Conservation (phyloP, 2,888 invertebrate genomes). For the Nemotelus nigrinus region DNA sequence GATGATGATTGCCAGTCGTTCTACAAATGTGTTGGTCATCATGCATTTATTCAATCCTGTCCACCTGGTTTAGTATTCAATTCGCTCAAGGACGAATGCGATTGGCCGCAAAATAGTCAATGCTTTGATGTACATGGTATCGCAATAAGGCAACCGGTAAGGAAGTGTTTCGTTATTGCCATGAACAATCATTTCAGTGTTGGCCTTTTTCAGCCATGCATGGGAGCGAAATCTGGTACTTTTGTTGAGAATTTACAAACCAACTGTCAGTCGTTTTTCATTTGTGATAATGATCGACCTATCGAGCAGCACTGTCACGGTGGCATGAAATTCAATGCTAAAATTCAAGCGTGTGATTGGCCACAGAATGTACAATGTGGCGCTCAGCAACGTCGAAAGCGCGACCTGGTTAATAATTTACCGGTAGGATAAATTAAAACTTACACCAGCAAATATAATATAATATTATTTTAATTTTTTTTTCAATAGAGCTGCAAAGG, state of each 20-base stretch:
- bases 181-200: background rate
- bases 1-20: slow-evolving; percentile 39
- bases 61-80: slow-evolving; percentile 39
- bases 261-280: slow-evolving; percentile 17
- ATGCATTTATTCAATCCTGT: slow-evolving; percentile 35
- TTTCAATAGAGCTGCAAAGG: slow-evolving; percentile 8
- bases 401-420: background rate
- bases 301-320: slow-evolving; percentile 27
- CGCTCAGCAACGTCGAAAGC: background rate
- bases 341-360: slow-evolving; percentile 28
- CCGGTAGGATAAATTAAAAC: slow-evolving; percentile 13
- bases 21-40: slow-evolving; percentile 36
- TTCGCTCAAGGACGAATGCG: slow-evolving; percentile 11
- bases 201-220: slow-evolving; percentile 4
- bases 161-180: background rate
- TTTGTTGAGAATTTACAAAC: slow-evolving; percentile 8
- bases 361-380: slow-evolving; percentile 35
- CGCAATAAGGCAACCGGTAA: background rate
- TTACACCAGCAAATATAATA: background rate
- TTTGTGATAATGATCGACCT: slow-evolving; percentile 15
- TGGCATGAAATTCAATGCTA: slow-evolving; percentile 28
- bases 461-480: background rate
- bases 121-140: slow-evolving; percentile 12
- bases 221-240: background rate
- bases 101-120: slow-evolving; percentile 41